A percentile compares a stretch with the other conserved stretches of the same genome.
Evolutionary conservation across 2,113 vertebrate species (phyloP).

Genomic region (Megalops atlanticus): DNA sequence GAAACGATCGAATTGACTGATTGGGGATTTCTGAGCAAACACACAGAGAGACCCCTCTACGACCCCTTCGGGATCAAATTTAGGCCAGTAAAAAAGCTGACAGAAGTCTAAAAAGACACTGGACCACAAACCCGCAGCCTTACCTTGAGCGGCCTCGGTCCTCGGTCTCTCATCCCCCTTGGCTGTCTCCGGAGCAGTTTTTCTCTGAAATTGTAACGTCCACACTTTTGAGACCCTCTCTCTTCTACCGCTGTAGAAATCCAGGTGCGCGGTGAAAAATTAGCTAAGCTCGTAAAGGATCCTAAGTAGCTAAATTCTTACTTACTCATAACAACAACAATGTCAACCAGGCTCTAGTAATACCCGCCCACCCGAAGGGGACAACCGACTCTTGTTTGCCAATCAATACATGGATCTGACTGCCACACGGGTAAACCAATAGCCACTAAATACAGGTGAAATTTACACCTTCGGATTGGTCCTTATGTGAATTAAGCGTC

Average conservation of each 20-base stretch:
- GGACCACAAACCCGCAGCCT: slow-evolving; percentile 44
- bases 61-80: not conserved
- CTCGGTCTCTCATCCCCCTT: slow-evolving; percentile 55
- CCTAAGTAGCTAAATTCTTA: slow-evolving; percentile 73
- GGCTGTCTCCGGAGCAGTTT: slow-evolving; percentile 30
- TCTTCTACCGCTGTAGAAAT: slow-evolving; percentile 25
- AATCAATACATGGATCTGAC: slow-evolving; percentile 34
- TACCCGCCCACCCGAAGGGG: slow-evolving; percentile 47
- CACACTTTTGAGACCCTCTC: not conserved
- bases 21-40: not conserved
- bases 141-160: slow-evolving; percentile 66
- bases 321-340: slow-evolving; percentile 77
- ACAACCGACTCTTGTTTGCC: slow-evolving; percentile 13
- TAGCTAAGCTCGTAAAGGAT: slow-evolving; percentile 32
- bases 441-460: not conserved
- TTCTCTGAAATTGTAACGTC: not conserved
- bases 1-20: not conserved
- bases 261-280: not conserved
- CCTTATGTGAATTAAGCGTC: slow-evolving; percentile 3
- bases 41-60: not conserved
- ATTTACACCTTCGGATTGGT: not conserved
- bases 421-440: slow-evolving; percentile 53
- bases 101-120: slow-evolving; percentile 17
- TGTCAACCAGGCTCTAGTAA: slow-evolving; percentile 57
- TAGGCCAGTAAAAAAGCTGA: slow-evolving; percentile 23